Percentiles rank a stretch among this genome's conserved stretches.
phyloP scores from a whole-genome alignment of 2,888 invertebrate genomes.

The Strigamia crassipes region DNA sequence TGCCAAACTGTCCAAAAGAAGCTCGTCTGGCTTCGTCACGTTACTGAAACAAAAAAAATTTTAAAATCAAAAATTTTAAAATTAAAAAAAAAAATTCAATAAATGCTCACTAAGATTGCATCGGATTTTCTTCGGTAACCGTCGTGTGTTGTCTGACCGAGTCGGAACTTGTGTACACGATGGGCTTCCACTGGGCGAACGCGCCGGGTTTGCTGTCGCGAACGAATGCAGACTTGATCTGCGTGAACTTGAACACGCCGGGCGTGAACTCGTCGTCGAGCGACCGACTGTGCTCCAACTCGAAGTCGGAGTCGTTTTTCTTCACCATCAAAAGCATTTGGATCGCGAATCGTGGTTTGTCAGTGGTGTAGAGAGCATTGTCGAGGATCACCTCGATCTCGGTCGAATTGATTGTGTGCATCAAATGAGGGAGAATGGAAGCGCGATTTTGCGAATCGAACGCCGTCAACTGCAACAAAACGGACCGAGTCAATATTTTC shows the following conservation, averaged over 20 bases:
- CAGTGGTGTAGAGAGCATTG: not conserved
- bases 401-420: slow-evolving; percentile 27
- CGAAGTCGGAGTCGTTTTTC: not conserved
- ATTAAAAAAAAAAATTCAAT: not conserved
- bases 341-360: slow-evolving; percentile 14
- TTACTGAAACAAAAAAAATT: not conserved
- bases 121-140: not conserved
- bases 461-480: not conserved
- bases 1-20: not conserved
- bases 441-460: not conserved
- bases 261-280: slow-evolving; percentile 43
- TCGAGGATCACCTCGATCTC: not conserved
- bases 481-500: not conserved
- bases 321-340: not conserved
- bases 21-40: not conserved
- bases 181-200: slow-evolving; percentile 39
- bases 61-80: not conserved
- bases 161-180: not conserved
- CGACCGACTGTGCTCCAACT: not conserved
- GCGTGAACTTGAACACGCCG: not conserved
- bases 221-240: not conserved
- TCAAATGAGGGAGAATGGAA: not conserved
- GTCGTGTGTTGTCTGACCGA: not conserved
- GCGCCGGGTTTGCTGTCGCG: not conserved
- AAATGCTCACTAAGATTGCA: not conserved